These are phyloP conservation scores for Cassiopea andromeda DNA, from an alignment of 30 jellyfish, hydroid and myxozoan species.

Conservation along the genomic window DNA sequence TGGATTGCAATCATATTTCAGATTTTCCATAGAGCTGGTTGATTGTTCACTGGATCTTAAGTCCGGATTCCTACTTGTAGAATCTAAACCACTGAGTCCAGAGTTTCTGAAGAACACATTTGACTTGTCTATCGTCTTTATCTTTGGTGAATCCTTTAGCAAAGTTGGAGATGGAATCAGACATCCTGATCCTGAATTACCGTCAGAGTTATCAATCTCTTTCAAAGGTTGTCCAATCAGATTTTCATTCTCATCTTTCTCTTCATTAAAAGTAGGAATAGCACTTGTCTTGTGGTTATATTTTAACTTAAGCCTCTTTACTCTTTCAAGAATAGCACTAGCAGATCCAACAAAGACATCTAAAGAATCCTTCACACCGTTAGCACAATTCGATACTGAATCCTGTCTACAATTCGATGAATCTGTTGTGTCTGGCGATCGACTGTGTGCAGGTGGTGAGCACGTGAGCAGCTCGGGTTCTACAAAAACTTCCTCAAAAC, in stretches of 20 bases:
- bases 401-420: constrained; percentile 4
- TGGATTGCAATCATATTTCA: neutral
- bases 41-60: constrained; percentile 12
- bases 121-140: neutral
- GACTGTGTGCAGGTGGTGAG: constrained; percentile 3
- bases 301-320: constrained; percentile 47
- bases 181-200: neutral
- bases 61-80: neutral
- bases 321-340: constrained; percentile 68
- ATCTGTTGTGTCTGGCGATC: neutral
- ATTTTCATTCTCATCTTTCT: neutral
- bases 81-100: neutral
- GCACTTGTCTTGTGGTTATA: constrained; percentile 26
- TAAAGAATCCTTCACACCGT: constrained; percentile 18
- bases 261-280: neutral
- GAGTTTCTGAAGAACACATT: neutral
- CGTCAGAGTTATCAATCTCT: neutral
- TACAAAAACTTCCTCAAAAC: constrained; percentile 55
- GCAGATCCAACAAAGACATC: constrained; percentile 68
- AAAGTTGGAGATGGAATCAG: neutral
- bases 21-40: constrained; percentile 35
- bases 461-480: constrained; percentile 46
- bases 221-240: neutral
- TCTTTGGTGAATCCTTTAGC: constrained; percentile 1
- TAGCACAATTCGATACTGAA: neutral